Percentiles rank a stretch among this genome's conserved stretches.
Conservation (phyloP, 2,797 vertebrate genomes). For the Sciurus carolinensis region DNA sequence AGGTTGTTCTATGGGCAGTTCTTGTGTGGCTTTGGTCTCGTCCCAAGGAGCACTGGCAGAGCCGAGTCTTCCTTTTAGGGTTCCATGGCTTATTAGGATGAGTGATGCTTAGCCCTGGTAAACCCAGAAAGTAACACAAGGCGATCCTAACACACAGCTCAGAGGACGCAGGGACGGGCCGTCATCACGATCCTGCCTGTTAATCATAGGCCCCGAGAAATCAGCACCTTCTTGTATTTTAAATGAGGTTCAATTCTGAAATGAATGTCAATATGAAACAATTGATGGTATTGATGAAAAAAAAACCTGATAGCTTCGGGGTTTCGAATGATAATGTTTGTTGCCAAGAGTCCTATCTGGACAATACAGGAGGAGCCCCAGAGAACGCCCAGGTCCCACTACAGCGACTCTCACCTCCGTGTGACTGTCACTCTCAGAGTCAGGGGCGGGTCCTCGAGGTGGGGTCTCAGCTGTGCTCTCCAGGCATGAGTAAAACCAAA, state of each 20-base stretch:
- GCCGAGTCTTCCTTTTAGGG: neutral
- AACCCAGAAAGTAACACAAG: neutral
- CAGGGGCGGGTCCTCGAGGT: neutral
- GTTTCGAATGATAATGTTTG: neutral
- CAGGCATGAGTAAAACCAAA: neutral
- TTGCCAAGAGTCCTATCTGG: neutral
- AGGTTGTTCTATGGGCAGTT: neutral
- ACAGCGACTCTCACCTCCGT: accelerated
- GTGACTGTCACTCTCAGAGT: accelerated
- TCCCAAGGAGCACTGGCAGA: neutral
- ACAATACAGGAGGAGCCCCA: neutral
- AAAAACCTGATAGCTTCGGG: neutral
- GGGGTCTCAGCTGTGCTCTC: neutral
- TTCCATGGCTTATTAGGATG: neutral
- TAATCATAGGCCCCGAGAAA: neutral
- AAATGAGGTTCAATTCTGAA: neutral
- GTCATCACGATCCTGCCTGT: neutral
- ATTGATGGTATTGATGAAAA: neutral
- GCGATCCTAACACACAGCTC: too few relatives aligned
- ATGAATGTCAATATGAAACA: neutral
- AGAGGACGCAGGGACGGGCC: neutral
- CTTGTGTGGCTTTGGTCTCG: neutral
- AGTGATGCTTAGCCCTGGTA: neutral
- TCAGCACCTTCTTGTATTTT: neutral
- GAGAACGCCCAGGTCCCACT: neutral